Evolutionary conservation across 2,797 vertebrate genomes (phyloP), one percentile per base, ranked within the genome.

Genomic region (Platyrinchus mystaceus): DNA sequence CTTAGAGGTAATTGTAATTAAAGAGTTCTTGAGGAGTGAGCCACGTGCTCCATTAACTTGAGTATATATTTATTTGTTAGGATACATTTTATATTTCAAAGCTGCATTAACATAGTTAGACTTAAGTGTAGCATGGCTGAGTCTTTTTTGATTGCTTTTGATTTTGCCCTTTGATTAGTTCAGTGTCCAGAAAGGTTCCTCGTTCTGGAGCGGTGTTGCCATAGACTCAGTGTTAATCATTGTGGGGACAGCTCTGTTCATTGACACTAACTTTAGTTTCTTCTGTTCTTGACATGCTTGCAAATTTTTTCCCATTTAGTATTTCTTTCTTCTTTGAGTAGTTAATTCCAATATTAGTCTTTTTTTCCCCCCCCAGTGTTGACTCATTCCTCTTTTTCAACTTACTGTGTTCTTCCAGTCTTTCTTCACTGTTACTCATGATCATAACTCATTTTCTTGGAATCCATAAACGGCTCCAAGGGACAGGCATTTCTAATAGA

Each of bases 361-460:
- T 56, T 52, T 60, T 75, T 46, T 47, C 7, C 9, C 0, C 0
- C 6, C 23, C 28, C 23, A 41, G 19, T 26, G n/a, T 83, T 87
- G 50, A 77, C 56, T 81, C 24, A 67, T 68, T 73, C 30, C 17
- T 83, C 68, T 93, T 39, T 90, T 94, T 90, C 44, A 26, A 1
- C 15, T 79, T 84, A 34, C 13, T 47, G 1, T 74, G 44, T 85
- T 78, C 56, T 78, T 79, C 64, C 12, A 50, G 46, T 86, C 79
- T 81, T 55, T 81, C 69, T 90, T 84, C 26, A 43, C n/a, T 88
- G 67, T 74, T 90, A 21, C 55, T 93, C 60, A 46, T 53, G 89
- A 84, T 73, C 30, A 36, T 83, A 89, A 88, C 34, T 96, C 71
- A 68, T 93, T 96, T 95, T 76, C 36, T 74, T 49, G 5, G 18